Evolutionary conservation across 2,797 vertebrate genomes (phyloP), one percentile per base, ranked within the genome.

Genomic region (Myotis daubentonii): DNA sequence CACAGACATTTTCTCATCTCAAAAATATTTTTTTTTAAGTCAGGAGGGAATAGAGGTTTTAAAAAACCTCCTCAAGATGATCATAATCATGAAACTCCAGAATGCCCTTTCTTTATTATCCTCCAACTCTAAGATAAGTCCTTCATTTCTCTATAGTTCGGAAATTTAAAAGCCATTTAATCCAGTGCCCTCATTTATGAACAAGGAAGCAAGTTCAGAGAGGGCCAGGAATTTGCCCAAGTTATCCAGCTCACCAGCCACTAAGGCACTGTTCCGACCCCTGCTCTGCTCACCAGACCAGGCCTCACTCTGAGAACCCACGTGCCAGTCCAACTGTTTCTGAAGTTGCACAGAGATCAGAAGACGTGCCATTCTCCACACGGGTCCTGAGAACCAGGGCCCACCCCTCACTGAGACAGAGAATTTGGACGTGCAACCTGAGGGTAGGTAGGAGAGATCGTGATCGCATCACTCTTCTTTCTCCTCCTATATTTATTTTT

Each of bases 21-120:
- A 62, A 91, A 75, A 68, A 68, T 44, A 33, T 55, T 87, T 91
- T 68, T 68, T 82, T 72, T 33, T 82, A 95, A 93, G 10, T 16
- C 47, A 92, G 49, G 15, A 79, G 47, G 30, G 17, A 93, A 6
- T 49, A 38, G 8, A 92, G 5, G 33, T 74, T 93, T 38, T 60
- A 81, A 62, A 57, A 65, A 75, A 82, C 8, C 17, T 88, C 70
- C 17, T 11, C 9, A 82, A 90, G 15, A 12, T 81, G 47, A 86
- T 9, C 19, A 38, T 38, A 22, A 68, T 90, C 41, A 90, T 12
- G 19, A 81, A 84, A 87, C 47, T 47, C 38, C 57, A 94, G 2
- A 84, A 86, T 23, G n/a, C 53, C 25, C 65, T 57, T 25, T 78
- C 20, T 94, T 72, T 55, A 57, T 68, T 33, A 22, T 68, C 78